Conservation (phyloP, 2,888 invertebrate species). For the Onthophagus sagittarius region DNA sequence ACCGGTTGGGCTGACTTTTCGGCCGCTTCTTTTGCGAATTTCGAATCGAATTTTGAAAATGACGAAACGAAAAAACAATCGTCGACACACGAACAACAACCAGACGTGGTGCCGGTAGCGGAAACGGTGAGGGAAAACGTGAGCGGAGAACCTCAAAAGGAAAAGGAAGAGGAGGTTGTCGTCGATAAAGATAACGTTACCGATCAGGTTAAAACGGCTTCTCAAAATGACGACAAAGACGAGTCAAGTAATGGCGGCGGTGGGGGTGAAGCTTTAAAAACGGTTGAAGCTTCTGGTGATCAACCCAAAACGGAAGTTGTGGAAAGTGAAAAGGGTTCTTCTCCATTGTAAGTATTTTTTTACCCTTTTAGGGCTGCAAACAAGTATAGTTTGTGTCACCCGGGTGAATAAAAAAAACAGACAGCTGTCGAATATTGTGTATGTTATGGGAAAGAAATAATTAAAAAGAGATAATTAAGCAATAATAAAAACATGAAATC, state of each 20-base stretch:
- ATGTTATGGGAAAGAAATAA: too few relatives aligned
- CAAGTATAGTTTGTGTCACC: too few relatives aligned
- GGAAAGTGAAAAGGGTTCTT: background rate
- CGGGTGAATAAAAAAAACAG: too few relatives aligned
- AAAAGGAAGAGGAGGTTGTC: slow-evolving; percentile 17
- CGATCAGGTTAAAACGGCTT: slow-evolving; percentile 14
- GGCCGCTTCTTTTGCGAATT: slow-evolving; percentile 35
- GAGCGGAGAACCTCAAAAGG: background rate
- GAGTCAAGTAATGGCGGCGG: slow-evolving; percentile 19
- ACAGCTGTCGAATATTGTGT: too few relatives aligned
- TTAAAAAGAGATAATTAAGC: too few relatives aligned
- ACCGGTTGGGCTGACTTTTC: slow-evolving; percentile 50
- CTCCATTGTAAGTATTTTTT: slow-evolving; percentile 1
- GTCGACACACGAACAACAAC: background rate
- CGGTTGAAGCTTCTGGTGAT: slow-evolving; percentile 21
- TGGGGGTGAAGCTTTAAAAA: slow-evolving; percentile 13
- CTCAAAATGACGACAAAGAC: slow-evolving; percentile 27
- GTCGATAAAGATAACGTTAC: slow-evolving; percentile 15
- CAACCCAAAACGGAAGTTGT: slow-evolving; percentile 19
- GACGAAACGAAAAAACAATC: background rate
- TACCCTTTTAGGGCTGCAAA: background rate
- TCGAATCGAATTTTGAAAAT: slow-evolving; percentile 35
- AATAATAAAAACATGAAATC: too few relatives aligned
- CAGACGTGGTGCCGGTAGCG: background rate
- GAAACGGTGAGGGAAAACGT: background rate